phyloP scores from a whole-genome alignment of 2,888 invertebrate genomes.

The Drosophila silvestris region DNA sequence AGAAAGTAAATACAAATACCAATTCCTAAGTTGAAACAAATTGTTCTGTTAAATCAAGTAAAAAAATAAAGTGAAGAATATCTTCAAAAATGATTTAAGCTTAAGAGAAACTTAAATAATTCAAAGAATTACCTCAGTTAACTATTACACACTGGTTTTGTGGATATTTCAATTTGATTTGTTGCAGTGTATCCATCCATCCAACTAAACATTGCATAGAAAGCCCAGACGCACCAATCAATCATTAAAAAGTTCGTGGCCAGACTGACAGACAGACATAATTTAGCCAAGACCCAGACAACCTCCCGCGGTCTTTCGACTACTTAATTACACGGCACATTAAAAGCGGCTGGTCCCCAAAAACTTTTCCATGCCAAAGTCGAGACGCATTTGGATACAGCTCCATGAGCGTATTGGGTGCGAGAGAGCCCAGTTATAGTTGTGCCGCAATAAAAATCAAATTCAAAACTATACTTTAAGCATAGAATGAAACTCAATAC shows the following conservation, averaged over 20 bases:
- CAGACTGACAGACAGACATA: slow-evolving; percentile 47
- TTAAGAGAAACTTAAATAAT: not conserved
- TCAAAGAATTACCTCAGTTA: not conserved
- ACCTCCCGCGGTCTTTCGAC: slow-evolving; percentile 57
- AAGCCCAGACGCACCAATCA: slow-evolving; percentile 47
- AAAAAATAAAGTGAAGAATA: not conserved
- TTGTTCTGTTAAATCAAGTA: not conserved
- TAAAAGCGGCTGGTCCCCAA: slow-evolving; percentile 19
- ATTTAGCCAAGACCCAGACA: slow-evolving; percentile 38
- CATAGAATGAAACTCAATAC: slow-evolving; percentile 65
- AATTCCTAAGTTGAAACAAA: not conserved
- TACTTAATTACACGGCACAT: slow-evolving; percentile 73
- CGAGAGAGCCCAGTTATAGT: slow-evolving; percentile 51
- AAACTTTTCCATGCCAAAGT: slow-evolving; percentile 46
- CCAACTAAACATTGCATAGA: not conserved
- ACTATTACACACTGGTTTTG: not conserved
- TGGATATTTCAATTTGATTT: not conserved
- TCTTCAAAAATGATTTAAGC: not conserved
- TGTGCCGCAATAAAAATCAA: slow-evolving; percentile 70
- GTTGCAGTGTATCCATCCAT: not conserved
- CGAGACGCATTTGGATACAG: slow-evolving; percentile 3
- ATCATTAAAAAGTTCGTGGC: slow-evolving; percentile 46
- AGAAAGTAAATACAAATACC: not conserved
- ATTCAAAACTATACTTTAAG: slow-evolving; percentile 54
- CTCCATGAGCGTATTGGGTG: slow-evolving; percentile 37